Conservation (phyloP, 2,113 vertebrate species). For the Cricetomys ansorgei region DNA sequence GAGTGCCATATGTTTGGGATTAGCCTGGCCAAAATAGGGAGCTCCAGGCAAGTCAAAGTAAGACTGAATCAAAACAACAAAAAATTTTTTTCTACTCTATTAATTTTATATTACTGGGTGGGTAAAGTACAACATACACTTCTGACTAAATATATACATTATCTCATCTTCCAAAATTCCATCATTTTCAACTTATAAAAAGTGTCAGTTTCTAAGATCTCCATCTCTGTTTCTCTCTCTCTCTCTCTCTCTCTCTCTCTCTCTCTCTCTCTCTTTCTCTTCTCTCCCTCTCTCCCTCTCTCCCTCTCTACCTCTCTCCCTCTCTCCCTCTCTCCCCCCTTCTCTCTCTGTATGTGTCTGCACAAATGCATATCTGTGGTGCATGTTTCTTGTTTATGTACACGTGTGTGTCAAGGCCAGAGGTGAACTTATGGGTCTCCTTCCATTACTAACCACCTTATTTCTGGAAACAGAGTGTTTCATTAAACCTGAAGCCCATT, state of each 20-base stretch:
- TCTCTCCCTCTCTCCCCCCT: no score
- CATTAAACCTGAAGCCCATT: background rate
- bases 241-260: background rate
- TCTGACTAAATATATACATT: constrained; percentile 18
- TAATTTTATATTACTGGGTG: background rate
- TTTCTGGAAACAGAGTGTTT: background rate
- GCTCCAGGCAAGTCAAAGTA: background rate
- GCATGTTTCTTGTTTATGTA: background rate
- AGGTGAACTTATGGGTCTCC: background rate
- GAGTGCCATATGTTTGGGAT: no score
- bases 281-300: no score
- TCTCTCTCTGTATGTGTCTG: background rate
- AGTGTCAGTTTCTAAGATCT: background rate
- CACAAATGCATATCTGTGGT: background rate
- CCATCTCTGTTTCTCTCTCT: background rate
- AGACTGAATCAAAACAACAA: background rate
- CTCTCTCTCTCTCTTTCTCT: no score
- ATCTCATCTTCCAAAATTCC: constrained; percentile 11
- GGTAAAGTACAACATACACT: background rate
- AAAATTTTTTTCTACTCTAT: background rate
- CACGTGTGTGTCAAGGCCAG: background rate
- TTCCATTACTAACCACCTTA: background rate
- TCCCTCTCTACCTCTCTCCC: no score
- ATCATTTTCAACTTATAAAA: constrained; percentile 27
- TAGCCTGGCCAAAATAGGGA: background rate